phyloP scores from a whole-genome alignment of 2,113 vertebrate species.

The Alectura lathami region DNA sequence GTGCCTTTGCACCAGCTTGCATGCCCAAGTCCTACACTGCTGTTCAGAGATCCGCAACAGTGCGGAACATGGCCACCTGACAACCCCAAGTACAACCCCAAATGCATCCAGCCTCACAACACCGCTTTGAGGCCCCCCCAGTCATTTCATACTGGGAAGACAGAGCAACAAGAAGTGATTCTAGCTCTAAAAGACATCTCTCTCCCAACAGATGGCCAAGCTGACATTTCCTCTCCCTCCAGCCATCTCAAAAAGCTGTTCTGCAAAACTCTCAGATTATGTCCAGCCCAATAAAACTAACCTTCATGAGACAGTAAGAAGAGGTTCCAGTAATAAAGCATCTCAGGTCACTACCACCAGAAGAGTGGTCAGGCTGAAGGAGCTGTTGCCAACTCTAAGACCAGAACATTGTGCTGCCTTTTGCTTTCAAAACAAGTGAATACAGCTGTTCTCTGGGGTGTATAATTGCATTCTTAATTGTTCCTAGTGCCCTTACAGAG shows the following conservation, averaged over 20 bases:
- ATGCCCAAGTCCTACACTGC: not conserved
- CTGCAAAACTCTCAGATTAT: not conserved
- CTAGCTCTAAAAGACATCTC: not conserved
- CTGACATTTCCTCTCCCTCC: not conserved
- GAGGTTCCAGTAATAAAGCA: not conserved
- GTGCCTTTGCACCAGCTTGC: not conserved
- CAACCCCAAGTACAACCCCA: not conserved
- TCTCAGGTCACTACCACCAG: not conserved
- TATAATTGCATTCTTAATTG: slow-evolving; percentile 13
- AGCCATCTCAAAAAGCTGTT: not conserved
- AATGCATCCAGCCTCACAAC: not conserved
- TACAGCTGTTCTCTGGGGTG: not conserved
- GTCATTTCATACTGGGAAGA: not conserved
- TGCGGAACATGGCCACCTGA: not conserved
- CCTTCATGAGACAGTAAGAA: not conserved
- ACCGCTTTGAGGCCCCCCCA: fast-evolving
- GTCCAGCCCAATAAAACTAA: not conserved
- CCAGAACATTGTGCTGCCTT: slow-evolving; percentile 2
- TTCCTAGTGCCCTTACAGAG: not conserved
- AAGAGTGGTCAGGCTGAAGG: not conserved
- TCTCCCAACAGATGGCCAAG: not conserved
- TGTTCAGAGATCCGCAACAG: not conserved
- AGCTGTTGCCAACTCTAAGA: not conserved
- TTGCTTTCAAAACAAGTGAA: not conserved
- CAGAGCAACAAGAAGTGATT: not conserved